Conservation (phyloP, 30 jellyfish, hydroid and myxozoan species). For the Morbakka virulenta region DNA sequence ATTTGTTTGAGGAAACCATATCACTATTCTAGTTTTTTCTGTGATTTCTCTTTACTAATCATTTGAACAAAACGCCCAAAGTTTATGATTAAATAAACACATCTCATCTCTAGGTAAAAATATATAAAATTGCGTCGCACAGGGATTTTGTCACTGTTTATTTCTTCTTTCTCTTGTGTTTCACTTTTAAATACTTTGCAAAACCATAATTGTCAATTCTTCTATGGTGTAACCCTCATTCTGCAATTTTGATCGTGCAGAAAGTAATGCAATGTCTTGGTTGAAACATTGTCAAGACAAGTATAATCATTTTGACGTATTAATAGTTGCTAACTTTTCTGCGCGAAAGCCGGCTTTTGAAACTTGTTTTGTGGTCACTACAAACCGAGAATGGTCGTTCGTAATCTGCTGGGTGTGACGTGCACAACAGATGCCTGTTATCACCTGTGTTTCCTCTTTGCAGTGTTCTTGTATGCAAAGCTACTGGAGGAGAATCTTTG, state of each 20-base stretch:
- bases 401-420: constrained; percentile 12
- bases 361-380: constrained; percentile 25
- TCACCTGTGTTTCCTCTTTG: constrained; percentile 40
- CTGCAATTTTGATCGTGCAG: constrained; percentile 12
- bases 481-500: constrained; percentile 10
- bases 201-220: constrained; percentile 1
- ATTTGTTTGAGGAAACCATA: no score
- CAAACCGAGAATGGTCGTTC: constrained; percentile 20
- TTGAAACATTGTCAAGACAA: constrained; percentile 20
- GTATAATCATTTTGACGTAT: constrained; percentile 19
- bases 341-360: constrained; percentile 28
- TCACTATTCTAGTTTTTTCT: no score
- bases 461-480: constrained; percentile 26
- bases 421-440: constrained; percentile 25
- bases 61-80: no score
- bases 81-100: no score
- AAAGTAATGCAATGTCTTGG: constrained; percentile 17
- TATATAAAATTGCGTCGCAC: constrained; percentile 3
- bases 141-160: not conserved
- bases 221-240: constrained; percentile 30
- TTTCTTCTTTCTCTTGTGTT: constrained; percentile 3
- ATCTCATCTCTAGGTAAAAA: no score
- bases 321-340: not conserved
- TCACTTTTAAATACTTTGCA: constrained; percentile 11
- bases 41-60: no score